These are phyloP conservation scores for Cynopterus brachyotis DNA, from an alignment of 2,113 vertebrate genomes.

Conservation along the genomic window DNA sequence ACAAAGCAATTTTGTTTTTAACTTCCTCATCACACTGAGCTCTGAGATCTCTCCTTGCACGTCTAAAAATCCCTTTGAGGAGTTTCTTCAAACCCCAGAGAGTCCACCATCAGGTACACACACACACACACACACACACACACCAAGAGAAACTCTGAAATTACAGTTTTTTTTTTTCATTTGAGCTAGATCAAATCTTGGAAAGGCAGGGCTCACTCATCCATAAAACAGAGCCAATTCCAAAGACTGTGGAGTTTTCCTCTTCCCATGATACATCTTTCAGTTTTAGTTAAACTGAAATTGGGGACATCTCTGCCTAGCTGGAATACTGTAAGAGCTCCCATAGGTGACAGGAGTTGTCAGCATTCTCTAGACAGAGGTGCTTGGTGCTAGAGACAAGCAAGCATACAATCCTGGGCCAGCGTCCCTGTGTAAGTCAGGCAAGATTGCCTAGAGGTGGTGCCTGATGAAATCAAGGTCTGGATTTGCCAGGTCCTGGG, in stretches of 20 bases:
- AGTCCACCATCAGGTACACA: not conserved
- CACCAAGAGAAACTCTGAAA: not conserved
- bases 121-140: not conserved
- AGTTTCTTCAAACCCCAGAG: not conserved
- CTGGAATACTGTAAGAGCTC: not conserved
- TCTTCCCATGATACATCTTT: not conserved
- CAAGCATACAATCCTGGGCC: not conserved
- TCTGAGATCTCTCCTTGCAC: not conserved
- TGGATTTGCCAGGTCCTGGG: not conserved
- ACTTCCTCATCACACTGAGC: not conserved
- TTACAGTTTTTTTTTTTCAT: not conserved
- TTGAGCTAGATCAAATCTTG: not conserved
- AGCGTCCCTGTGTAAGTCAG: not conserved
- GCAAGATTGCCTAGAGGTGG: not conserved
- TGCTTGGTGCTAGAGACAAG: not conserved
- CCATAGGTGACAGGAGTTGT: not conserved
- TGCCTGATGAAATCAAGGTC: not conserved
- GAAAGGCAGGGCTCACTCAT: not conserved
- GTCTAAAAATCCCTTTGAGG: not conserved
- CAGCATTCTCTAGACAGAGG: not conserved
- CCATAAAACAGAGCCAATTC: not conserved
- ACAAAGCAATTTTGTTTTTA: not conserved
- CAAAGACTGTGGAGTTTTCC: not conserved
- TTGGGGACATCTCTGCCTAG: no score
- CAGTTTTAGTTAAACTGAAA: not conserved